Percentiles rank a stretch among this genome's conserved stretches.
These are phyloP conservation scores for Encarsia formosa DNA, from an alignment of 2,888 invertebrate species.

Conservation along the genomic window DNA sequence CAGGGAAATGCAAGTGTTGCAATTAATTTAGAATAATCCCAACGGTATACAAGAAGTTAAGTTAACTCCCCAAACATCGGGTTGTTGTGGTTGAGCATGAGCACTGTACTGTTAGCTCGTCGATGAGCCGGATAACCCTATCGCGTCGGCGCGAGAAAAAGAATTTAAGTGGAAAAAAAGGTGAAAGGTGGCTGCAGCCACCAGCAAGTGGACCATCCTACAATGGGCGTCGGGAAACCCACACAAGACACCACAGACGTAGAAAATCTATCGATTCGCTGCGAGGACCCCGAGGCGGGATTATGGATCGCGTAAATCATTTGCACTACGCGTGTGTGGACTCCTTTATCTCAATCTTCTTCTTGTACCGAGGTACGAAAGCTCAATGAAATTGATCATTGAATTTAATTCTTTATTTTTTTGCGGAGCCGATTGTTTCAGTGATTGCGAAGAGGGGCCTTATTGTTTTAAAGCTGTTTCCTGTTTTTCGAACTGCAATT, in stretches of 20 bases:
- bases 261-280: slow-evolving; percentile 22
- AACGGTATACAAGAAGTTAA: no score
- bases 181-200: neutral
- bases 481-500: no score
- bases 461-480: no score
- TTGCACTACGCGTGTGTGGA: slow-evolving; percentile 7
- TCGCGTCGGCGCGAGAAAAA: slow-evolving; percentile 30
- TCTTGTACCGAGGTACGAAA: no score
- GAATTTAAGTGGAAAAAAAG: neutral
- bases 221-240: slow-evolving; percentile 6
- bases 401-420: no score
- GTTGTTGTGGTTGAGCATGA: slow-evolving; percentile 9
- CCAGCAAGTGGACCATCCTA: slow-evolving; percentile 6
- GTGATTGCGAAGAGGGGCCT: no score
- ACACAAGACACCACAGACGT: slow-evolving; percentile 10
- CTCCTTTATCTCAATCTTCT: slow-evolving; percentile 21
- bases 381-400: slow-evolving; percentile 9
- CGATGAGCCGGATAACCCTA: slow-evolving; percentile 49
- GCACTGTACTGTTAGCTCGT: slow-evolving; percentile 33
- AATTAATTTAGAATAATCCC: no score
- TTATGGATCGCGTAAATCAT: slow-evolving; percentile 24
- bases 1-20: neutral
- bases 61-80: no score
- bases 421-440: no score
- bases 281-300: slow-evolving; percentile 9